Base-by-base conservation (phyloP, 2,888 invertebrate genomes). In the Thysanoteuthis rhombus region DNA sequence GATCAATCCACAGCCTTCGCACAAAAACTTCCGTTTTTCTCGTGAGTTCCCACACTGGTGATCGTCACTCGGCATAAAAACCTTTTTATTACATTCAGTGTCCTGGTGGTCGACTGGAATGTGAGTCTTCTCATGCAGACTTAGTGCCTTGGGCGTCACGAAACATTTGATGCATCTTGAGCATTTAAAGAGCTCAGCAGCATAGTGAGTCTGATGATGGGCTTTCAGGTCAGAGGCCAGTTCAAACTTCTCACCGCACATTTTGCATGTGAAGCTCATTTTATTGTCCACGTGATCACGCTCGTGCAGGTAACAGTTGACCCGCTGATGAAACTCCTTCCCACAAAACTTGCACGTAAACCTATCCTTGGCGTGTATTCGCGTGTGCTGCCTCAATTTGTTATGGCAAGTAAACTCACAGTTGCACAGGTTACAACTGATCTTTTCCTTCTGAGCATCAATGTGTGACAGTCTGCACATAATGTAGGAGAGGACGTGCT, bases 391-490 rank as follows among this genome's bases (percentile, higher is more conserved):
- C 16, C 36, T 75, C 36, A 75, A n/a, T 6, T 75, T 75, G 12
- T 75, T 75, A 36, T n/a, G 75, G 19, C 75, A 75, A 75, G 75
- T 75, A 75, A 75, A 75, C n/a, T 75, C 75, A 36, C 75, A 75
- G n/a, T 75, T 75, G 75, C 75, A 75, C n/a, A 75, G 16, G 36
- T 75, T 75, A 75, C 75, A 75, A 75, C 75, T 75, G 75, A 75
- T 12, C 19, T 75, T 40, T n/a, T 92, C 42, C 19, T 32, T 92
- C 8, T 92, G 92, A n/a, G 92, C 92, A 39, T 92, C 92, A 3
- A 92, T 92, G n/a, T 92, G 92, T 4, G 92, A 92, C 16, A 92
- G 32, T 12, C 92, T 40, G 32, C 92, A 92, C 92, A 92, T 92
- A 45, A 92, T 40, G 92, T 92, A 92, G 16, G 92, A 92, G 32